phyloP scores from a whole-genome alignment of 2,113 vertebrate species.

The Paratilapia polleni region DNA sequence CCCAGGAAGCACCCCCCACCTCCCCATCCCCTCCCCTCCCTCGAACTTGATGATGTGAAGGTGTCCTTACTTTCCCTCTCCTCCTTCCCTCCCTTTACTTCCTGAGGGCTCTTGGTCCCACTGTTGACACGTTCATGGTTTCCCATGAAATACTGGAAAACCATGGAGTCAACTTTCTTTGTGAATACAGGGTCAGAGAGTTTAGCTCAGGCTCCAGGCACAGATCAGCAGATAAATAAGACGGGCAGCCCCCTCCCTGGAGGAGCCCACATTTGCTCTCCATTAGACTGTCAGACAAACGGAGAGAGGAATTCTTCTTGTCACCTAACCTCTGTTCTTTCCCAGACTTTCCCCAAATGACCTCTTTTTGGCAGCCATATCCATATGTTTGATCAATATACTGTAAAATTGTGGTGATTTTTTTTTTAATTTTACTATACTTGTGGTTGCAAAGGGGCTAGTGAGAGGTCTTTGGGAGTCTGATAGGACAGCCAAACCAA shows the following conservation, averaged over 20 bases:
- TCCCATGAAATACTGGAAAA: slow-evolving; percentile 50
- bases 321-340: background rate
- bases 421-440: background rate
- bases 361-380: slow-evolving; percentile 4
- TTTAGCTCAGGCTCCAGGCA: slow-evolving; percentile 38
- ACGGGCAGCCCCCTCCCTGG: slow-evolving; percentile 17
- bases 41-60: slow-evolving; percentile 13
- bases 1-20: slow-evolving; percentile 1
- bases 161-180: slow-evolving; percentile 44
- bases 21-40: background rate
- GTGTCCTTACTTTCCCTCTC: slow-evolving; percentile 41
- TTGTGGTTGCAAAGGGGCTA: slow-evolving; percentile 22
- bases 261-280: slow-evolving; percentile 55
- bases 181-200: slow-evolving; percentile 24
- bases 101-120: slow-evolving; percentile 16
- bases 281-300: slow-evolving; percentile 43
- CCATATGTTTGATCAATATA: slow-evolving; percentile 8
- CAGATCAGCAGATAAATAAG: slow-evolving; percentile 45
- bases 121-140: slow-evolving; percentile 49
- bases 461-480: slow-evolving; percentile 5
- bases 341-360: background rate
- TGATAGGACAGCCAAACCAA: slow-evolving; percentile 38
- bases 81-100: slow-evolving; percentile 31
- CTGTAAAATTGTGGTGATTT: slow-evolving; percentile 6
- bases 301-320: slow-evolving; percentile 10